Base-by-base conservation (phyloP, 2,888 invertebrate species). In the Asteroscopus sphinx region DNA sequence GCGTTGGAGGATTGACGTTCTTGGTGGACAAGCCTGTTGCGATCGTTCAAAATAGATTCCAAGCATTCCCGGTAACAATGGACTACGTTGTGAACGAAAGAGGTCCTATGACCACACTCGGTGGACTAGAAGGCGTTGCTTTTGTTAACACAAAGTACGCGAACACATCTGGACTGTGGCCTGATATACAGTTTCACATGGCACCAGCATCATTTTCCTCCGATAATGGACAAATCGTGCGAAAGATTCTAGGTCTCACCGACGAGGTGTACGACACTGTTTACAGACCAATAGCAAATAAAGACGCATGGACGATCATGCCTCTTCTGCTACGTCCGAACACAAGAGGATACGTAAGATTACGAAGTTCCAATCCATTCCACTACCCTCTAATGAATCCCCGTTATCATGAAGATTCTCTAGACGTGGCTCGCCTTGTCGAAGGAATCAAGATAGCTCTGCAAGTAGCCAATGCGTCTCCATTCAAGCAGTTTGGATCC, bases 181-280 rank as follows among this genome's bases (percentile, higher is more conserved):
- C 98, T 0, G 98, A 98, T 77, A 96, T 98, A 40, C 98, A 98
- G 78, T 97, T 98, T 77, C 98, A 98, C 81, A 98, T 98, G 96
- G 98, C 98, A 1, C 98, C 98, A 0, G 98, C 98, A 0, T 97
- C 97, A 0, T 96, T 98, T 35, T 96, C 96, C 56, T 97, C 97
- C 0, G 98, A 98, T 80, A 96, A 96, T 52, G 97, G 97, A 0
- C 95, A 96, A 47, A 94, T 98, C 81, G 96, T 97, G 0, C 92
- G 96, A 84, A 96, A 97, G 91, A 96, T 97, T 21, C 88, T 98
- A 25, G 98, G 98, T 0, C 87, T 98, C 0, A 97, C 97, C 33
- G 98, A 98, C 58, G 96, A 96, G 49, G 86, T 98, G 0, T 98
- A 97, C 82, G 95, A 97, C 77, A 95, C 96, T 0, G 97, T 98